Conservation (phyloP, 1,140 invertebrate species). For the Cyphomyrmex costatus region DNA sequence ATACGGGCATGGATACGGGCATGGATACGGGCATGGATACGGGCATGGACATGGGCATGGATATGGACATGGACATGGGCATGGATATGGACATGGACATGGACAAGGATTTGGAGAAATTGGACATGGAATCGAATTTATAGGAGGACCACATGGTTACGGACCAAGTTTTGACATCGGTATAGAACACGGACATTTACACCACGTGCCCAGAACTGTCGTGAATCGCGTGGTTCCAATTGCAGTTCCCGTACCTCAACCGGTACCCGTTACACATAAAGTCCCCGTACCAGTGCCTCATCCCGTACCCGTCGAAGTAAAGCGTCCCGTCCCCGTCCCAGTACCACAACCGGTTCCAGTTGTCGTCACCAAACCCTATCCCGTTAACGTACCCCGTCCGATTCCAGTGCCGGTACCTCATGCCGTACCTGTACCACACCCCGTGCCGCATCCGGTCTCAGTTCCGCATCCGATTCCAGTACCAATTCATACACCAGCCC, state of each 20-base stretch:
- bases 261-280: constrained; percentile 19
- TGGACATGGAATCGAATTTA: neutral
- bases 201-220: neutral
- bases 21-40: constrained; percentile 19
- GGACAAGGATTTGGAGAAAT: constrained; percentile 37
- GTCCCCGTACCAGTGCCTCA: constrained; percentile 80
- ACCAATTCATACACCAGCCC: constrained; percentile 62
- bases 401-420: constrained; percentile 41
- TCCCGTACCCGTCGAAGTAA: constrained; percentile 81
- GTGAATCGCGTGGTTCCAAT: constrained; percentile 59
- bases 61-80: neutral
- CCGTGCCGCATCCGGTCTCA: constrained; percentile 74
- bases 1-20: neutral
- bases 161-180: neutral
- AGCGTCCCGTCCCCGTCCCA: constrained; percentile 65
- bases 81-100: neutral
- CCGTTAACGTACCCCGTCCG: constrained; percentile 39
- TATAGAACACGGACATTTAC: neutral
- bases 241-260: constrained; percentile 47
- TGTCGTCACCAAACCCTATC: neutral
- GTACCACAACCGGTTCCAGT: constrained; percentile 36
- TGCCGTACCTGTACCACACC: constrained; percentile 79
- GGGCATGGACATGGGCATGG: constrained; percentile 32
- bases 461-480: neutral
- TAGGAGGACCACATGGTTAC: neutral